These are phyloP conservation scores for Lomographa bimaculata DNA, from an alignment of 2,888 invertebrate species.

Conservation along the genomic window DNA sequence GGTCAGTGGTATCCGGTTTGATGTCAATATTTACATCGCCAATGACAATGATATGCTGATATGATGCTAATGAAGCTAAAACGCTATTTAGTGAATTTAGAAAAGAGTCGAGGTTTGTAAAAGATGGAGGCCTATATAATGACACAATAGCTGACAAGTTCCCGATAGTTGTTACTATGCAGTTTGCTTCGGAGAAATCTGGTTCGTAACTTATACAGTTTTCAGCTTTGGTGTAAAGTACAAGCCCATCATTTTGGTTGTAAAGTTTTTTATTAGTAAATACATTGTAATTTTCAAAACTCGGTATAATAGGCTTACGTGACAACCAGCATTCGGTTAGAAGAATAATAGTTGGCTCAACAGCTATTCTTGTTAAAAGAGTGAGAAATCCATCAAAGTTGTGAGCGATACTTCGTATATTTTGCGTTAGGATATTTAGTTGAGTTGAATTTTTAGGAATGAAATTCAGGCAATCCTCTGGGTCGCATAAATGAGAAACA, in stretches of 20 bases:
- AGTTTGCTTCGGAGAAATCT: constrained; percentile 3
- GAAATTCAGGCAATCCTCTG: background rate
- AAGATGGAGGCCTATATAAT: constrained; percentile 11
- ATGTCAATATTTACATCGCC: constrained; percentile 31
- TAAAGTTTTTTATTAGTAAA: background rate
- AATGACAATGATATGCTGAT: background rate
- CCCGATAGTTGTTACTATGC: background rate
- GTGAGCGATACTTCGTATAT: background rate
- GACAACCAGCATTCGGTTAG: background rate
- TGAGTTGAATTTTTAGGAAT: background rate
- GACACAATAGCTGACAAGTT: constrained; percentile 1
- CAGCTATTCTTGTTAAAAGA: background rate
- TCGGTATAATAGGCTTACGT: background rate
- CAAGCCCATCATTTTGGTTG: constrained; percentile 9
- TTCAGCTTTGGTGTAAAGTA: constrained; percentile 1
- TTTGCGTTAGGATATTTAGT: background rate
- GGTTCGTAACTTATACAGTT: background rate
- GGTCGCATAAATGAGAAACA: background rate
- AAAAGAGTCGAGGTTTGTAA: background rate
- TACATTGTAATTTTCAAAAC: background rate
- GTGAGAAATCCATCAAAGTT: background rate
- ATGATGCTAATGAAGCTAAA: background rate
- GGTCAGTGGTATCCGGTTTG: background rate
- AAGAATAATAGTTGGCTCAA: constrained; percentile 1
- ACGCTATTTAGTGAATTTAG: background rate